Base-by-base conservation (phyloP, 1,140 invertebrate genomes). In the Heterodera schachtii region DNA sequence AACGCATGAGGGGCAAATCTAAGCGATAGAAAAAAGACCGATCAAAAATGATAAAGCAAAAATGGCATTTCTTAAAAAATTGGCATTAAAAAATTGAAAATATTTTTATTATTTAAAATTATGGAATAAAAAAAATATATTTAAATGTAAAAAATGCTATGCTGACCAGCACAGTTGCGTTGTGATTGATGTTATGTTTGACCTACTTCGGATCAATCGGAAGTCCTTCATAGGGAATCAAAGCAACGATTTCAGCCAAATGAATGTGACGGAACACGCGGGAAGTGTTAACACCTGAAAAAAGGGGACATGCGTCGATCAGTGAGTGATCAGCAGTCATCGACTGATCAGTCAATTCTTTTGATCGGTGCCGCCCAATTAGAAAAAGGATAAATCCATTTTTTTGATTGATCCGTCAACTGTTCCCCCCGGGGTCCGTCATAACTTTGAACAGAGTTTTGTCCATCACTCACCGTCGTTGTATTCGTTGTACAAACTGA, bases 401-500 rank as follows among this genome's bases (percentile, higher is more conserved):
- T 73, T 0, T 31, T 31, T 31, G 31, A 31, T 31, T 31, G 31
- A 31, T 31, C 1, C 31, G 31, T 31, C 31, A 1, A 31, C 31
- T 0, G 1, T 31, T 31, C 31, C 1, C 31, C 31, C 31, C 0
- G 31, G 31, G 31, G 52, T 52, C 52, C 0, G 16, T 52, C 52
- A 3, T 7, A 16, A 52, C 16, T 52, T 5, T 6, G 6, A 73
- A 31, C 49, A 31, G 41, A 73, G 41, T 47, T 31, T 73, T 8
- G 16, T 19, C 16, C 44, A 41, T 41, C n/a, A 67, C 77, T 19
- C 21, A 87, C 87, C 88, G 76, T 89, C 87, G 49, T 83, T 89
- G 52, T 90, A 90, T 77, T 89, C 88, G 77, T 89, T 89, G 81
- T 88, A 90, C 71, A 89, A 79, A 66, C 80, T 77, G 78, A 89